Evolutionary conservation across 2,797 vertebrate genomes (phyloP).

Genomic region (Etheostoma nigrum): DNA sequence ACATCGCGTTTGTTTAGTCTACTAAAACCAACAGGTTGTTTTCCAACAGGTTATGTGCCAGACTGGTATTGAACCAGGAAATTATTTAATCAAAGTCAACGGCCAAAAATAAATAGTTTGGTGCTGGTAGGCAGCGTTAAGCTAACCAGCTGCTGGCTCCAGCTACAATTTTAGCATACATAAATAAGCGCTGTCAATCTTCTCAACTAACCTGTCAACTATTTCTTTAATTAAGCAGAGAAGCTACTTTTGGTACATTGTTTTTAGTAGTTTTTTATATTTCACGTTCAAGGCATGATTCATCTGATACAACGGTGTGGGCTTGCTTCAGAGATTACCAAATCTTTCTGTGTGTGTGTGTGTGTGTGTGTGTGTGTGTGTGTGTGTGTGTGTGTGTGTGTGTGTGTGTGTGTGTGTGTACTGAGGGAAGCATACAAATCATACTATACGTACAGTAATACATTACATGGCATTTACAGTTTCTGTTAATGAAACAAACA

Average conservation of each 20-base stretch:
- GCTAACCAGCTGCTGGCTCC: background rate
- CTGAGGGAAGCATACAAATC: conserved; percentile 32
- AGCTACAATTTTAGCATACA: no score
- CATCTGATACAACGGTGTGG: conserved; percentile 2
- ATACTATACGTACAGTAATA: conserved; percentile 56
- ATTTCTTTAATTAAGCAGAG: conserved; percentile 3
- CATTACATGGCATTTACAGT: conserved; percentile 53
- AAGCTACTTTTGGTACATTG: background rate
- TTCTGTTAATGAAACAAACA: conserved; percentile 60
- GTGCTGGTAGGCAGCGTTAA: background rate
- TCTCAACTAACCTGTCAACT: background rate
- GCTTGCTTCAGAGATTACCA: conserved; percentile 22
- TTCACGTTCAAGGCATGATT: conserved; percentile 6
- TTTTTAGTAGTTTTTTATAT: background rate
- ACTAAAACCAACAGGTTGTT: background rate
- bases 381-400: no score
- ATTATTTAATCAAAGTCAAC: no score
- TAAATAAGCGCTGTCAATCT: background rate
- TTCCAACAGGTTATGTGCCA: background rate
- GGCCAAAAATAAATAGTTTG: no score
- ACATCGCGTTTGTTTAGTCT: no score
- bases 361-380: no score
- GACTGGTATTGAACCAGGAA: background rate
- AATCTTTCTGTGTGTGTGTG: conserved; percentile 4
- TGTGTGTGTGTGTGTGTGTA: background rate